Base-by-base conservation (phyloP, 2,797 vertebrate species). In the Galagoides demidoff region DNA sequence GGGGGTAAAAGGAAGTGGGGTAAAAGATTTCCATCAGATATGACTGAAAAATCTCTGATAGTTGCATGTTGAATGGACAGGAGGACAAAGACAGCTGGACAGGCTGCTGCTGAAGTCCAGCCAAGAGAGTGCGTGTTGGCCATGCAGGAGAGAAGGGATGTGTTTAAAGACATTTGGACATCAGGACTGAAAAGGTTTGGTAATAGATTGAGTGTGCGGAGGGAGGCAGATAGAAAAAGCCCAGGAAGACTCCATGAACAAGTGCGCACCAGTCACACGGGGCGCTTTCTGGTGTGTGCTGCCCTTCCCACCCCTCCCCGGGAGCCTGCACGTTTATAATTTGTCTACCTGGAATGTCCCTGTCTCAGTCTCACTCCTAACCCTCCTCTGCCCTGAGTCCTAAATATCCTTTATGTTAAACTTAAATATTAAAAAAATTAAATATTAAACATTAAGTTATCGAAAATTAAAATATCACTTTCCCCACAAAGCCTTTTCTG, bases 381-480 rank as follows among this genome's bases (percentile, higher is more conserved):
- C 3, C 43, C 31, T 74, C 93, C 64, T 39, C 20, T 39, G 31
- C 29, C 29, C 49, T n/a, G 37, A 61, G 43, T 90, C 61, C 22
- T 82, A n/a, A 73, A 73, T 90, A 90, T 76, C 49, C 39, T 83
- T 85, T 39, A 66, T 70, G 61, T 76, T 61, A 94, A 76, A 84
- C 84, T 52, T 77, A n/a, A 77, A 52, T 77, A 6, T 20, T 77
- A 52, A 52, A 22, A 64, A 64, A 64, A 64, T 64, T 64, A 64
- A 64, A 27, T 64, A 64, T 64, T 64, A 64, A 64, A 64, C 45
- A 77, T 23, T 52, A 45, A 64, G 49, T 76, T n/a, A 34, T 68
- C 52, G 52, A 52, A 23, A 74, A 45, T 70, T 66, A 95, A 70
- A 84, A 87, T 43, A 59, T 70, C 19, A 25, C 68, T 49, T n/a